Percentiles rank a stretch among this genome's conserved stretches.
Conservation (phyloP, 2,113 vertebrate genomes). For the Atherinomorus stipes region DNA sequence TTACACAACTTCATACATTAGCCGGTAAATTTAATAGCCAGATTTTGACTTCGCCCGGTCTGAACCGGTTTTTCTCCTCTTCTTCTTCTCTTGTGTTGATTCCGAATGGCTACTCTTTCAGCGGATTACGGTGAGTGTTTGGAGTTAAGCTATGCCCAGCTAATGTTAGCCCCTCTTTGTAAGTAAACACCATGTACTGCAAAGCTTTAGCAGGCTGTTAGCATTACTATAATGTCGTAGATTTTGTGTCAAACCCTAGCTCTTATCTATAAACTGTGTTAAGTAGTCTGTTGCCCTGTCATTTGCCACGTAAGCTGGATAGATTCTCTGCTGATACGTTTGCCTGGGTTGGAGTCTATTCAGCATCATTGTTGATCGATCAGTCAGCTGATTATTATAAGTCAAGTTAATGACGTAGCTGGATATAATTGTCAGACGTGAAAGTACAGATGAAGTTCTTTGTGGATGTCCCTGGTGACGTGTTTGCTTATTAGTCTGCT, state of each 20-base stretch:
- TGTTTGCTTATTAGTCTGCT: background rate
- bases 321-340: background rate
- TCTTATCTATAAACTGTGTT: background rate
- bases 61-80: background rate
- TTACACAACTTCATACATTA: background rate
- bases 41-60: background rate
- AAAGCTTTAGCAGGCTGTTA: slow-evolving; percentile 9
- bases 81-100: background rate
- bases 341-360: background rate
- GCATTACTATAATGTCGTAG: background rate
- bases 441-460: background rate
- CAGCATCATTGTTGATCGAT: background rate
- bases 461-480: background rate
- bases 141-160: slow-evolving; percentile 10
- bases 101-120: slow-evolving; percentile 16
- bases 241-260: background rate
- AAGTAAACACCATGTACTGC: background rate
- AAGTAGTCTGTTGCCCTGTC: background rate
- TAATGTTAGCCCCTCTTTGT: slow-evolving; percentile 6
- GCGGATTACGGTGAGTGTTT: slow-evolving; percentile 34
- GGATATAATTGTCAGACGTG: background rate
- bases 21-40: background rate
- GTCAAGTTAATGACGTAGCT: background rate
- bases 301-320: background rate
- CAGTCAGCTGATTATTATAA: background rate